Evolutionary conservation across 2,888 invertebrate species (phyloP).

Genomic region (Tolmerus cingulatus): DNA sequence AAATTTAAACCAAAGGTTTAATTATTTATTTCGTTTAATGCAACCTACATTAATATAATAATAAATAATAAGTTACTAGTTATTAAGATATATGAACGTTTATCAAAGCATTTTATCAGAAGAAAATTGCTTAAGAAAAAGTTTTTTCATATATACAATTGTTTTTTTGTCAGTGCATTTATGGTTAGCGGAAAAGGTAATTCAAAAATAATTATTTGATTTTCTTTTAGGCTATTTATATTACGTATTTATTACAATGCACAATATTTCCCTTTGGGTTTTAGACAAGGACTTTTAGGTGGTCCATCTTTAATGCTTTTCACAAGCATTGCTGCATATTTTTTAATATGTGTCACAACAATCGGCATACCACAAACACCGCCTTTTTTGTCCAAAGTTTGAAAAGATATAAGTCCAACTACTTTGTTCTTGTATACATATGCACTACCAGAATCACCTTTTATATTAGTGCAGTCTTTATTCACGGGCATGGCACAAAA

Average conservation of each 20-base stretch:
- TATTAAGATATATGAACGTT: too few species aligned
- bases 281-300: not conserved
- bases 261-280: not conserved
- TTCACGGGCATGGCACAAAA: not conserved
- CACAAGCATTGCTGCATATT: not conserved
- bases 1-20: too few species aligned
- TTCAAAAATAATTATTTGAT: too few species aligned
- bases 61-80: too few species aligned
- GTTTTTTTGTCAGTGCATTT: too few species aligned
- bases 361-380: not conserved
- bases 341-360: not conserved
- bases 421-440: not conserved
- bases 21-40: too few species aligned
- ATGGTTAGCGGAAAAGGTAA: too few species aligned
- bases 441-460: not conserved
- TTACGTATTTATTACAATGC: not conserved
- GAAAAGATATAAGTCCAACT: not conserved
- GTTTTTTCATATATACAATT: too few species aligned
- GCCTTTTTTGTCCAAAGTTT: not conserved
- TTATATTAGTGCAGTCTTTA: not conserved
- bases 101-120: too few species aligned
- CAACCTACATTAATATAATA: too few species aligned
- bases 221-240: not conserved
- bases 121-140: too few species aligned
- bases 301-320: not conserved